These are phyloP conservation scores for Protobothrops mucrosquamatus DNA, from an alignment of 2,113 vertebrate species.

Conservation along the genomic window DNA sequence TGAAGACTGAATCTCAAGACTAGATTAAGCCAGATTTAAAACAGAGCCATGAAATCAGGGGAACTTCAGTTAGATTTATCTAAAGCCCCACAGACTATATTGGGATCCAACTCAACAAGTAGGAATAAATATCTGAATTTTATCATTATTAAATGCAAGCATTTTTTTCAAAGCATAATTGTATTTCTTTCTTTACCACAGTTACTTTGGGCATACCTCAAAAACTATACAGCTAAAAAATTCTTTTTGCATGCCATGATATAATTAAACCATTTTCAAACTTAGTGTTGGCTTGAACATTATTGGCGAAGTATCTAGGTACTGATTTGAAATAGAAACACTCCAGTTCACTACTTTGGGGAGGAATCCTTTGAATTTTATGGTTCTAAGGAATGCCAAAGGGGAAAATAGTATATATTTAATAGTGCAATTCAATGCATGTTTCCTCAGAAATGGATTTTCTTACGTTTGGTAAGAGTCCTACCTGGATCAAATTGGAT, in stretches of 20 bases:
- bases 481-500: background rate
- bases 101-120: background rate
- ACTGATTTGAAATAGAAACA: constrained; percentile 1
- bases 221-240: constrained; percentile 5
- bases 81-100: background rate
- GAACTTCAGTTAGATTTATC: background rate
- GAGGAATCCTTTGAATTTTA: background rate
- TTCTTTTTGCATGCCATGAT: background rate
- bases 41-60: background rate
- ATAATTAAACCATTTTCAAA: background rate
- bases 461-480: background rate
- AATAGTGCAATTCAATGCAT: background rate
- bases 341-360: background rate
- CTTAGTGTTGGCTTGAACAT: background rate
- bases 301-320: background rate
- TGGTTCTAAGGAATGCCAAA: background rate
- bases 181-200: background rate
- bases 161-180: constrained; percentile 1
- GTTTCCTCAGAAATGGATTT: background rate
- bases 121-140: constrained; percentile 22
- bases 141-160: constrained; percentile 21
- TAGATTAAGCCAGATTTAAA: background rate
- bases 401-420: background rate
- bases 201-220: background rate
- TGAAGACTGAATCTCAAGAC: background rate